phyloP scores from a whole-genome alignment of 2,113 vertebrate species.

The Callospermophilus lateralis region DNA sequence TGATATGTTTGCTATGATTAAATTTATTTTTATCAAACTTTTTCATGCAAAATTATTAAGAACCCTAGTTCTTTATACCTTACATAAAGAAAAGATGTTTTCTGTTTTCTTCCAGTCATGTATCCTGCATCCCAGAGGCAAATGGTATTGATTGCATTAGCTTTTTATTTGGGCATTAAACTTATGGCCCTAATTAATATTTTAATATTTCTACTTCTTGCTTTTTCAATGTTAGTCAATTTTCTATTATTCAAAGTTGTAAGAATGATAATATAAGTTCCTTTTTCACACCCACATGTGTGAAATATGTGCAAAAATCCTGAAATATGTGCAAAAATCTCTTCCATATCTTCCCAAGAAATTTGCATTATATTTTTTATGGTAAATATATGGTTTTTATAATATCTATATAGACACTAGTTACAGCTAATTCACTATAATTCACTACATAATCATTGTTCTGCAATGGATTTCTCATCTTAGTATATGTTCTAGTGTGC shows the following conservation, averaged over 20 bases:
- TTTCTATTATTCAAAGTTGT: not conserved
- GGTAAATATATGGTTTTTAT: not conserved
- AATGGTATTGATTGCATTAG: not conserved
- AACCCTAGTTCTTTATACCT: not conserved
- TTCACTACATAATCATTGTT: not conserved
- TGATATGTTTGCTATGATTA: not conserved
- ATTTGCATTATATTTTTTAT: not conserved
- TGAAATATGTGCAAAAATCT: not conserved
- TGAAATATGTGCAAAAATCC: not conserved
- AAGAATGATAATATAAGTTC: not conserved
- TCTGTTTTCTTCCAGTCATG: not conserved
- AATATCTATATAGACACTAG: not conserved
- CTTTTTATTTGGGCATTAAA: not conserved
- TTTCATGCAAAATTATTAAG: not conserved
- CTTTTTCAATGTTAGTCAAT: not conserved
- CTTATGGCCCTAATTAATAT: not conserved
- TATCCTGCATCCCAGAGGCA: not conserved
- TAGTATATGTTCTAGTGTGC: too few relatives aligned
- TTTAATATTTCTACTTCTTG: not conserved
- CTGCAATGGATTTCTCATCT: not conserved
- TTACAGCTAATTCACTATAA: not conserved
- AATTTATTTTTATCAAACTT: slow-evolving; percentile 11
- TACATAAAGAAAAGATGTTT: not conserved
- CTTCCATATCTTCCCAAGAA: not conserved
- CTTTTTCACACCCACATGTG: not conserved